These are phyloP conservation scores for Amphipyra berbera DNA, from an alignment of 2,888 invertebrate species.

Conservation along the genomic window DNA sequence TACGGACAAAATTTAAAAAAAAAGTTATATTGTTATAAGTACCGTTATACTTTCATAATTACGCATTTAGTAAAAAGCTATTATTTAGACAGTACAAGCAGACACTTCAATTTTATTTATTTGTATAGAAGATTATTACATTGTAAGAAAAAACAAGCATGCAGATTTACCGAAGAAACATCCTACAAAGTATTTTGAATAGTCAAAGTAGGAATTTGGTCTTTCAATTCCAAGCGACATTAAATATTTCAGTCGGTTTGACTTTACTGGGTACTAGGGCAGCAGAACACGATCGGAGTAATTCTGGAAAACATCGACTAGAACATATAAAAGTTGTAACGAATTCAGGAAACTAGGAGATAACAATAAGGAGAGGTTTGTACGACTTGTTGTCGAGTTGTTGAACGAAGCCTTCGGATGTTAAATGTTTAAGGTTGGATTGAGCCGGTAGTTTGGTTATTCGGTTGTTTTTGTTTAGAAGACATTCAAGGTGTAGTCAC, in stretches of 20 bases:
- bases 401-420: background rate
- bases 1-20: no score
- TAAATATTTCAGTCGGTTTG: conserved; percentile 27
- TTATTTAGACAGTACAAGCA: no score
- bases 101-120: no score
- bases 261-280: conserved; percentile 7
- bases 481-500: background rate
- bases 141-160: no score
- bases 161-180: no score
- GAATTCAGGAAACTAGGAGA: conserved; percentile 33
- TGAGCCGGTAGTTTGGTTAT: background rate
- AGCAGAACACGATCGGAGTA: conserved; percentile 5
- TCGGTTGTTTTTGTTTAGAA: conserved; percentile 4
- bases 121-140: no score
- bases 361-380: conserved; percentile 32
- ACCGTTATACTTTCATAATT: no score
- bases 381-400: conserved; percentile 22
- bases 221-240: no score
- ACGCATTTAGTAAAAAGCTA: no score
- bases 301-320: conserved; percentile 5
- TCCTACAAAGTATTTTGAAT: no score
- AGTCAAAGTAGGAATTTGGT: no score
- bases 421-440: conserved; percentile 1
- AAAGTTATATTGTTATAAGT: no score
- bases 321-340: conserved; percentile 16